phyloP scores from a whole-genome alignment of 2,888 invertebrate species.

The Chrysotoxum bicinctum region DNA sequence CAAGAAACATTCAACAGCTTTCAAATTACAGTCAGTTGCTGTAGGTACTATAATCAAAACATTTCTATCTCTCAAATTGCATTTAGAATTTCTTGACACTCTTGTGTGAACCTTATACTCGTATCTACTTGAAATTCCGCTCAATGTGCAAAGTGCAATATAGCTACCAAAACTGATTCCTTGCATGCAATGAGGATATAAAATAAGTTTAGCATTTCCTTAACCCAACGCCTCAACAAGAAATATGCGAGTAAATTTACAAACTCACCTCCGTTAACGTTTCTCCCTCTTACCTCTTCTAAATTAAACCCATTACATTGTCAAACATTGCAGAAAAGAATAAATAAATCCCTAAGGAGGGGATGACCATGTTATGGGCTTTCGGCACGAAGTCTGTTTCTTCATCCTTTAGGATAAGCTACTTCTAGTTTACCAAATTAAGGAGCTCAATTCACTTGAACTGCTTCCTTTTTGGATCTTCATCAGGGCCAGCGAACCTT shows the following conservation, averaged over 20 bases:
- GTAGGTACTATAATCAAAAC: too few species aligned
- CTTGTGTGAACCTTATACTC: too few species aligned
- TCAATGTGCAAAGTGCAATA: conserved; percentile 49
- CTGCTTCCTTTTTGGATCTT: neutral
- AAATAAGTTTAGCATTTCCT: conserved; percentile 59
- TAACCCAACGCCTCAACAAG: conserved; percentile 61
- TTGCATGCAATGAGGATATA: conserved; percentile 60
- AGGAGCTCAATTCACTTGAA: conserved; percentile 40
- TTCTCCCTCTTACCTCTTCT: neutral
- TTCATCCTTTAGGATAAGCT: neutral
- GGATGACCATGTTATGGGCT: conserved; percentile 66
- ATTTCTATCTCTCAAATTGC: conserved; percentile 11
- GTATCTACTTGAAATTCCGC: conserved; percentile 12
- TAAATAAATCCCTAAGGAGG: conserved; percentile 5
- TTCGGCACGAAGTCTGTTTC: conserved; percentile 54
- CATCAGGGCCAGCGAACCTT: conserved; percentile 39
- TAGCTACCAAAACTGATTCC: conserved; percentile 25
- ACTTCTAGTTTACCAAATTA: neutral
- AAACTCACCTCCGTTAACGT: conserved; percentile 26
- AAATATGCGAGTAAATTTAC: conserved; percentile 56
- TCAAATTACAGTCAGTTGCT: neutral
- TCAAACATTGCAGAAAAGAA: neutral
- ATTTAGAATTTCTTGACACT: conserved; percentile 46
- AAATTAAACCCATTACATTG: conserved; percentile 1
- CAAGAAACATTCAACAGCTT: neutral